Percentiles rank a stretch among this genome's conserved stretches.
Evolutionary conservation across 2,113 vertebrate genomes (phyloP).

Genomic region (Puffinus mauretanicus): DNA sequence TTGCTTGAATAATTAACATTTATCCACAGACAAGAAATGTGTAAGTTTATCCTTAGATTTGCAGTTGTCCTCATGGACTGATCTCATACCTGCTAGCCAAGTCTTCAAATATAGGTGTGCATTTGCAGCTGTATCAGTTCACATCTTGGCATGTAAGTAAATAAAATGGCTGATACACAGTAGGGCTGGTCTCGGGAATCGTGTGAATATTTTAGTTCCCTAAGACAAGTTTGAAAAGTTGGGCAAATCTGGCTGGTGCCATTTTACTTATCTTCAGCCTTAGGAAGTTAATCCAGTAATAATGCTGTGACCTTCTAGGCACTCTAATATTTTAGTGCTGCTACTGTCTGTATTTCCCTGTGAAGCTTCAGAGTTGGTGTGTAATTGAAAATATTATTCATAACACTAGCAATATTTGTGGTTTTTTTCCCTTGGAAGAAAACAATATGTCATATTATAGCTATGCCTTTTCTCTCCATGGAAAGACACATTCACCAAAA

Average conservation of each 20-base stretch:
- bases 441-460: rapidly evolving
- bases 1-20: not conserved
- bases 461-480: not conserved
- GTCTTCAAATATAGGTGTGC: not conserved
- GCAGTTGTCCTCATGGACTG: not conserved
- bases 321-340: not conserved
- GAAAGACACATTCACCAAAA: not conserved
- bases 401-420: not conserved
- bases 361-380: not conserved
- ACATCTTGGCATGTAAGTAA: not conserved
- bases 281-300: not conserved
- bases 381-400: not conserved
- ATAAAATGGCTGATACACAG: not conserved
- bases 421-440: not conserved
- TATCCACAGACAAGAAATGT: not conserved
- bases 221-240: not conserved
- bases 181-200: not conserved
- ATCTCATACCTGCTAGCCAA: not conserved
- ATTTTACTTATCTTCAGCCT: not conserved
- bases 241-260: not conserved
- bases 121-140: not conserved
- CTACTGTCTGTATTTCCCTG: not conserved
- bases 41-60: not conserved
- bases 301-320: not conserved
- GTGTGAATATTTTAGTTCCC: not conserved